Conservation (phyloP, 2,797 vertebrate species). For the Bufotes viridis region DNA sequence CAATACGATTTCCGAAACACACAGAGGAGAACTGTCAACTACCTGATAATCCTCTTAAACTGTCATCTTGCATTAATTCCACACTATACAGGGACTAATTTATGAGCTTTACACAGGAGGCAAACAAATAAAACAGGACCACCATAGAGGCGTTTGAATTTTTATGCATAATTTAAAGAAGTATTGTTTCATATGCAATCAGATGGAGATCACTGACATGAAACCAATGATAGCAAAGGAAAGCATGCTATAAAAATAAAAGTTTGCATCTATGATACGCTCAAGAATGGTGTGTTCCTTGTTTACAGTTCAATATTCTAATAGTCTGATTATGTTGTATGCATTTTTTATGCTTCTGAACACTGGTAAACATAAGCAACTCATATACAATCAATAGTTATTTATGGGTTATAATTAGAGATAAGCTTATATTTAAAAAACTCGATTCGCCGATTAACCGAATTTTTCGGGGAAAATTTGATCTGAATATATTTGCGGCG, state of each 20-base stretch:
- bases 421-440: no score
- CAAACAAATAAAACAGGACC: slow-evolving; percentile 32
- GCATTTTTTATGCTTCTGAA: no score
- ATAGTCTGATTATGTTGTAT: not conserved
- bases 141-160: slow-evolving; percentile 35
- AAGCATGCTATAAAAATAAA: not conserved
- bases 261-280: not conserved
- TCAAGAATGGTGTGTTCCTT: not conserved
- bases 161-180: slow-evolving; percentile 25
- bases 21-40: slow-evolving; percentile 40
- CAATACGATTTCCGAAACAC: slow-evolving; percentile 30
- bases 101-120: slow-evolving; percentile 14
- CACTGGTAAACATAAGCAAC: no score
- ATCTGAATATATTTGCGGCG: no score
- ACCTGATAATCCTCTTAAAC: slow-evolving; percentile 56
- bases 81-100: slow-evolving; percentile 39
- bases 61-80: slow-evolving; percentile 58
- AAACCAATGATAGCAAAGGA: not conserved
- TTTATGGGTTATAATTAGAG: no score
- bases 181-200: slow-evolving; percentile 10
- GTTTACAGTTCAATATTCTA: not conserved
- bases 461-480: no score
- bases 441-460: no score
- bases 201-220: slow-evolving; percentile 1
- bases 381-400: no score